phyloP scores from a whole-genome alignment of 1,140 invertebrate species.

The Bombus ignitus region DNA sequence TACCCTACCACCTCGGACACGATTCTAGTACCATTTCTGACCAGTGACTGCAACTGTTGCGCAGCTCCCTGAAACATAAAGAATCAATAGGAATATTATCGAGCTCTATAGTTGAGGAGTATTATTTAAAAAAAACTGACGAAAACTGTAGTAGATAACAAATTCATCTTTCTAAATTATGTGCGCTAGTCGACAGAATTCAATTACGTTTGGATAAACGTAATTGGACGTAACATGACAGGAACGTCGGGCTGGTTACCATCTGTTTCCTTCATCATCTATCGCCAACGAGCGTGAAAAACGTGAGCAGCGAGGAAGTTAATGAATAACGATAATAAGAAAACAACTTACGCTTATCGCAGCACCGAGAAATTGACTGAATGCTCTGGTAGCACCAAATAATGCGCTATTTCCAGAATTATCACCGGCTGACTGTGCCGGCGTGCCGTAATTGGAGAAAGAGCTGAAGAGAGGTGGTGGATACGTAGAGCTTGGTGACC shows the following conservation, averaged over 20 bases:
- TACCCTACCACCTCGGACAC: slow-evolving; percentile 63
- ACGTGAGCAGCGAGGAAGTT: background rate
- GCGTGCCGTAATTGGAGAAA: slow-evolving; percentile 64
- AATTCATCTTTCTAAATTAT: too few relatives aligned
- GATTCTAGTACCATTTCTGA: slow-evolving; percentile 78
- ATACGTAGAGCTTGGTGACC: slow-evolving; percentile 77
- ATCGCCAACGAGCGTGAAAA: background rate
- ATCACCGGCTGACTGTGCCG: slow-evolving; percentile 36
- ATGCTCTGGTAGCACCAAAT: slow-evolving; percentile 88
- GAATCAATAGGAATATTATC: background rate
- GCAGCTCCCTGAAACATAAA: slow-evolving; percentile 80
- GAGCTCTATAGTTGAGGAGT: too few relatives aligned
- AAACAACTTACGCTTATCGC: slow-evolving; percentile 86
- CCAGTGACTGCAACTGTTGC: slow-evolving; percentile 81
- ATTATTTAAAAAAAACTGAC: background rate
- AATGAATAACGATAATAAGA: background rate
- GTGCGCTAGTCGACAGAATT: too few relatives aligned
- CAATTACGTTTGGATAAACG: too few relatives aligned
- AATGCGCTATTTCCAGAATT: slow-evolving; percentile 72
- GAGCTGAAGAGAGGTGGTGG: slow-evolving; percentile 78
- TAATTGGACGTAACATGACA: too few relatives aligned
- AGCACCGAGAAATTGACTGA: slow-evolving; percentile 88
- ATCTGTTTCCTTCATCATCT: background rate
- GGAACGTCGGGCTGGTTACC: background rate
- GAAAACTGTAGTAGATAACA: background rate